Evolutionary conservation across 92 coral and sea anemone genomes (phyloP).

Genomic region (Virgularia gustaviana): DNA sequence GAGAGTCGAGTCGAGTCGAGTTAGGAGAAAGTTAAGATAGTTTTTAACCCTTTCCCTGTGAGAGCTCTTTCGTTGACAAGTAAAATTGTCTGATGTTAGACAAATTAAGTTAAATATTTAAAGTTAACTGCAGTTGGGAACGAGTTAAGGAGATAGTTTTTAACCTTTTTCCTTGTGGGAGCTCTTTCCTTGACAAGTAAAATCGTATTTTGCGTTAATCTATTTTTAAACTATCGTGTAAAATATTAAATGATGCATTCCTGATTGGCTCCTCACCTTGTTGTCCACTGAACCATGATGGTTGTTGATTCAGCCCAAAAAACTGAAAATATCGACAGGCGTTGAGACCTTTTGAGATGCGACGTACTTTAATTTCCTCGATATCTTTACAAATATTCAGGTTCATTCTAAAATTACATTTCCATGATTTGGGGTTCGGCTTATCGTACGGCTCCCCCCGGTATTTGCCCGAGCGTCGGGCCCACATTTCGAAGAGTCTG

Average conservation of each 20-base stretch:
- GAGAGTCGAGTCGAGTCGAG: too few species aligned
- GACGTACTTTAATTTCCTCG: neutral
- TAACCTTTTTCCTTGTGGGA: too few species aligned
- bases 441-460: neutral
- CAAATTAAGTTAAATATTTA: too few species aligned
- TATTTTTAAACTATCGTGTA: too few species aligned
- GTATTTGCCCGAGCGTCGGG: conserved; percentile 19
- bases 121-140: too few species aligned
- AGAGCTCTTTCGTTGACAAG: too few species aligned
- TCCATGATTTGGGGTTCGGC: conserved; percentile 35
- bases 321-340: conserved; percentile 22
- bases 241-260: neutral
- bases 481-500: conserved; percentile 20
- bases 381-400: conserved; percentile 32
- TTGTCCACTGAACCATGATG: neutral
- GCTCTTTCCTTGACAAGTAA: too few species aligned
- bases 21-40: too few species aligned
- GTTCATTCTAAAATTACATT: conserved; percentile 33
- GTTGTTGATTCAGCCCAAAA: neutral
- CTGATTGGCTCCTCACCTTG: neutral
- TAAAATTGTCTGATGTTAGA: too few species aligned
- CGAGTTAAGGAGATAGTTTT: too few species aligned
- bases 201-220: too few species aligned
- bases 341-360: conserved; percentile 12
- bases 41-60: too few species aligned